phyloP scores from a whole-genome alignment of 1,140 invertebrate genomes.

The Carcinoscorpius rotundicauda region DNA sequence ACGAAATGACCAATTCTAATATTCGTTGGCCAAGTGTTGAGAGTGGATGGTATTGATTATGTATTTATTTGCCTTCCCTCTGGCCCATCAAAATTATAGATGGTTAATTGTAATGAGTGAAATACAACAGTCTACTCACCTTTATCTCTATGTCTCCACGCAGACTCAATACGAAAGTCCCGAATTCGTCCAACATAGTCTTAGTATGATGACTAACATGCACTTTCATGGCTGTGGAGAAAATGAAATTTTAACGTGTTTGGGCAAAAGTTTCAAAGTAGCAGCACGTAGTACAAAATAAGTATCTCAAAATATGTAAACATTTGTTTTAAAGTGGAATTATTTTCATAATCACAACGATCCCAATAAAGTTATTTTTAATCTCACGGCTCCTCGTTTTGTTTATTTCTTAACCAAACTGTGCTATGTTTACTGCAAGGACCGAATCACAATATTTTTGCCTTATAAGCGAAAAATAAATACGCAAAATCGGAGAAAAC shows the following conservation, averaged over 20 bases:
- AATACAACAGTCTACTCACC: conserved; percentile 7
- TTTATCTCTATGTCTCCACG: conserved; percentile 53
- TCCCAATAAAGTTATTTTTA: too few species aligned
- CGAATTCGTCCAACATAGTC: conserved; percentile 51
- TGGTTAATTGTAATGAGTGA: not conserved
- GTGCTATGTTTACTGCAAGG: too few species aligned
- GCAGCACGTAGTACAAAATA: too few species aligned
- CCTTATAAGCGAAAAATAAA: too few species aligned
- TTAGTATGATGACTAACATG: conserved; percentile 21
- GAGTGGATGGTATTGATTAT: not conserved
- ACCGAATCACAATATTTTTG: too few species aligned
- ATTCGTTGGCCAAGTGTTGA: not conserved
- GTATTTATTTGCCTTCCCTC: not conserved
- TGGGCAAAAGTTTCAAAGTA: too few species aligned
- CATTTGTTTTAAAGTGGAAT: too few species aligned
- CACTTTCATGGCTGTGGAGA: conserved; percentile 20
- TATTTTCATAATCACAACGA: too few species aligned
- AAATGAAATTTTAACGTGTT: not conserved
- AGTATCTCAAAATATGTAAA: too few species aligned
- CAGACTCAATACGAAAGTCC: conserved; percentile 70
- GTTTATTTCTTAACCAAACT: too few species aligned
- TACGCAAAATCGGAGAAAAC: too few species aligned
- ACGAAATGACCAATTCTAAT: not conserved
- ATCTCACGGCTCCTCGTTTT: too few species aligned
- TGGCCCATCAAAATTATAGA: not conserved